Evolutionary conservation across 2,888 invertebrate species (phyloP).

Genomic region (Chloroclystis v-ata): DNA sequence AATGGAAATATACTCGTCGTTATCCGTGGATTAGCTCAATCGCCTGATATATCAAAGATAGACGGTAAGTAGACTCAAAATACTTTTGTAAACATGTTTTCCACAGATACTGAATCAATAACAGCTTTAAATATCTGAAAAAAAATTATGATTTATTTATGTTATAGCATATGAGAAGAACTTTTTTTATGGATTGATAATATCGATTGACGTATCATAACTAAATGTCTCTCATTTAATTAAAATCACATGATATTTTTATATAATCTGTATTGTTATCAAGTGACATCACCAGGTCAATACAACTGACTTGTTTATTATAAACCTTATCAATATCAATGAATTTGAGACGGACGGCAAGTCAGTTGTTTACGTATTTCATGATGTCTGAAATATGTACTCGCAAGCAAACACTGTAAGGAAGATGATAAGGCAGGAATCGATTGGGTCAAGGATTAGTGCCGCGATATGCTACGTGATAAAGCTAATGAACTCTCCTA

Average conservation of each 20-base stretch:
- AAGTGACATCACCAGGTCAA: constrained; percentile 32
- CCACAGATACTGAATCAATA: constrained; percentile 12
- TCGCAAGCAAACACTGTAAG: constrained; percentile 31
- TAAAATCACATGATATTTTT: too few relatives aligned
- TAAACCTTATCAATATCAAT: constrained; percentile 34
- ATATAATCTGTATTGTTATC: constrained; percentile 13
- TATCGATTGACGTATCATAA: too few relatives aligned
- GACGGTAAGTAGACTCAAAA: constrained; percentile 33
- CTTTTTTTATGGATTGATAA: too few relatives aligned
- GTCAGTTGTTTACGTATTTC: constrained; percentile 44
- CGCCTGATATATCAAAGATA: constrained; percentile 27
- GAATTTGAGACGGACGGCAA: constrained; percentile 44
- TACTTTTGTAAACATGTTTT: constrained; percentile 34
- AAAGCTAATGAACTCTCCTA: constrained; percentile 8
- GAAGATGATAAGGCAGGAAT: constrained; percentile 41
- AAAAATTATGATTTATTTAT: too few relatives aligned
- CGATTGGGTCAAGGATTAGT: constrained; percentile 30
- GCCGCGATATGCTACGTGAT: constrained; percentile 5
- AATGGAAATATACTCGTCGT: constrained; percentile 38
- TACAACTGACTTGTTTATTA: constrained; percentile 35
- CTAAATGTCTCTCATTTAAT: too few relatives aligned
- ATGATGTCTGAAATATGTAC: constrained; percentile 31
- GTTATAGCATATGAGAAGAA: too few relatives aligned
- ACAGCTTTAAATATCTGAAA: neutral
- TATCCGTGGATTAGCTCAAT: constrained; percentile 35